Conservation (phyloP, 2,888 invertebrate genomes). For the Agonopterix arenella region DNA sequence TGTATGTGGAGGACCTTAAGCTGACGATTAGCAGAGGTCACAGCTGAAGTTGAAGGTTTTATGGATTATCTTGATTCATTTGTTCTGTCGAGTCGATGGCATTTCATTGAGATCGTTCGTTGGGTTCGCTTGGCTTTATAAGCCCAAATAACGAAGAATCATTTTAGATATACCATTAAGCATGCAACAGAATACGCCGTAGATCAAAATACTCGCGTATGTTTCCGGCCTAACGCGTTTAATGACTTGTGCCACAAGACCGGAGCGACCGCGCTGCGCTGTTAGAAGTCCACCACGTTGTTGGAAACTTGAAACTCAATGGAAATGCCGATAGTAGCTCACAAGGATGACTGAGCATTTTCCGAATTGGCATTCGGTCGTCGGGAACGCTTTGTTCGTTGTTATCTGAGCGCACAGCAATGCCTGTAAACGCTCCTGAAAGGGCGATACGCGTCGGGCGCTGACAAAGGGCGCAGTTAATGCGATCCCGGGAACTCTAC, state of each 20-base stretch:
- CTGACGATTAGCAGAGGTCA: too few species aligned
- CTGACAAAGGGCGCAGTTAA: conserved; percentile 44
- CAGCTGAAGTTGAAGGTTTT: too few species aligned
- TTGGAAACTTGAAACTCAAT: conserved; percentile 17
- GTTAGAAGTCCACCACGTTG: background rate
- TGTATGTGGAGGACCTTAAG: too few species aligned
- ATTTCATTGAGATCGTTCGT: too few species aligned
- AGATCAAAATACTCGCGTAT: too few species aligned
- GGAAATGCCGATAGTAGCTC: conserved; percentile 30
- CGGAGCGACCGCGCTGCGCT: background rate
- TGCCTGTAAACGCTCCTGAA: conserved; percentile 40
- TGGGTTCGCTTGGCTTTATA: too few species aligned
- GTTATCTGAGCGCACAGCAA: conserved; percentile 52
- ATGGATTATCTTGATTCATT: too few species aligned
- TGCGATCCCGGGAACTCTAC: conserved; percentile 26
- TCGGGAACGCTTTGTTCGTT: conserved; percentile 43
- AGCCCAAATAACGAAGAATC: too few species aligned
- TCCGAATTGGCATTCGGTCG: conserved; percentile 40
- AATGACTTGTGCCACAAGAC: too few species aligned
- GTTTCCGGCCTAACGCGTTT: too few species aligned
- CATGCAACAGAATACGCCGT: too few species aligned
- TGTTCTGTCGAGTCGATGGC: too few species aligned
- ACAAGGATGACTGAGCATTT: conserved; percentile 46
- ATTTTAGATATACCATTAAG: background rate
- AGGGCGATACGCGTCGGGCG: conserved; percentile 29